Evolutionary conservation across 2,113 vertebrate species (phyloP), one percentile per base, ranked within the genome.

Genomic region (Fulmarus glacialis): DNA sequence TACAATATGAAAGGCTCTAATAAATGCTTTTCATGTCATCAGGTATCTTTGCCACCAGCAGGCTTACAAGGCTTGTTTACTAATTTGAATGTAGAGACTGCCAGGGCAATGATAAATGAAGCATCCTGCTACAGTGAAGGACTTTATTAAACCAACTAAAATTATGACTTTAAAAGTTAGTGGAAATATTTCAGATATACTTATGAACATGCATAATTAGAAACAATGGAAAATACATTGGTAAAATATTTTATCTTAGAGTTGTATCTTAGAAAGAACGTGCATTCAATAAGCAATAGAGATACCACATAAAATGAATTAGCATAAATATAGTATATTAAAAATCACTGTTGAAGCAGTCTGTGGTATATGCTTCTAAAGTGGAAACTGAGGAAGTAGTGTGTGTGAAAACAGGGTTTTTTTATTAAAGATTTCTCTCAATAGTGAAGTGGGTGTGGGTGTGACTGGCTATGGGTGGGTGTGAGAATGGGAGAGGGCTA

Each of bases 361-460:
- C 14, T 68, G 12, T 29, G 23, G 8, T 68, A 45, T 30, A 29
- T 38, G 16, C 8, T 62, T 58, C 36, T 75, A 40, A 80, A 32
- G 9, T 26, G 8, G 34, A 85, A 85, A 62, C 6, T 58, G 9
- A 56, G 20, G 55, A 70, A 64, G 4, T 27, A 47, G 12, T 26
- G 18, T 62, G 32, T 24, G 16, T 1, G 4, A n/a, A 75, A 77
- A 62, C 24, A 23, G 1, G 4, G 0, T 4, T 8, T 17, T 62
- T 64, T 56, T 15, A 38, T 48, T 70, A 23, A 68, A 62, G 4
- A 30, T 74, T 85, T 85, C 27, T 42, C 27, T 70, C 50, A 71
- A 8, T 15, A 67, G 32, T 38, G 24, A 60, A 32, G 21, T 36
- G 23, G 21, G 9, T 40, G 20, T 53, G 15, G 10, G 17, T 70